Base-by-base conservation (phyloP, 2,888 invertebrate genomes). In the Abscondita cerata region DNA sequence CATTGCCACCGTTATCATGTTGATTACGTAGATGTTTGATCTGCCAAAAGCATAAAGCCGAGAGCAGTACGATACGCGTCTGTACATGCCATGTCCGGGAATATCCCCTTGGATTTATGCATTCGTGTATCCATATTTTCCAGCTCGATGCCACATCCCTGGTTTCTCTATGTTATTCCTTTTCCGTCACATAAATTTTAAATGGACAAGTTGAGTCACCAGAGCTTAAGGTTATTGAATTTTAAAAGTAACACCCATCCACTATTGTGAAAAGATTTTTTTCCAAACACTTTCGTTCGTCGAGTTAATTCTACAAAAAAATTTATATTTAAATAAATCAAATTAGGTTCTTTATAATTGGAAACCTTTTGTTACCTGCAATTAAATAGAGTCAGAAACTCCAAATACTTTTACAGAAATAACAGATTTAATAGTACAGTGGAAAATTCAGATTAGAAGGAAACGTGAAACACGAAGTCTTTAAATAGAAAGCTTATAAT, bases 11-110 rank as follows among this genome's bases (percentile, higher is more conserved):
- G 59, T 59, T 64, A 64, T 64, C 63, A 48, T 36, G 63, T 52
- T 64, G 63, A 64, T 64, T 59, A 64, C 59, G 52, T 59, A 64
- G 63, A 64, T 64, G 59, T 64, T 64, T 64, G 63, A 64, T 64
- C 63, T 64, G 63, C 52, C 63, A 59, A 64, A 59, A 64, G 58
- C 56, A 55, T 41, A 47, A 40, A 34, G 55, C 59, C 56, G 40
- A 19, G 47, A 36, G 63, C 59, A 41, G 40, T 50, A 56, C 63
- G 63, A 64, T 64, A 64, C 63, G 63, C 56, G 55, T 63, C 53
- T 46, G 50, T 51, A 59, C 54, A 51, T 59, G 50, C 46, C 52
- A 51, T 55, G 59, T 59, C 59, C 63, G 55, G 59, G 63, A 36
- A 59, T 55, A 64, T 64, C 63, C 59, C 63, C 12, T 38, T 44